Evolutionary conservation across 1,140 invertebrate genomes (phyloP).

Genomic region (Drosophila hydei): DNA sequence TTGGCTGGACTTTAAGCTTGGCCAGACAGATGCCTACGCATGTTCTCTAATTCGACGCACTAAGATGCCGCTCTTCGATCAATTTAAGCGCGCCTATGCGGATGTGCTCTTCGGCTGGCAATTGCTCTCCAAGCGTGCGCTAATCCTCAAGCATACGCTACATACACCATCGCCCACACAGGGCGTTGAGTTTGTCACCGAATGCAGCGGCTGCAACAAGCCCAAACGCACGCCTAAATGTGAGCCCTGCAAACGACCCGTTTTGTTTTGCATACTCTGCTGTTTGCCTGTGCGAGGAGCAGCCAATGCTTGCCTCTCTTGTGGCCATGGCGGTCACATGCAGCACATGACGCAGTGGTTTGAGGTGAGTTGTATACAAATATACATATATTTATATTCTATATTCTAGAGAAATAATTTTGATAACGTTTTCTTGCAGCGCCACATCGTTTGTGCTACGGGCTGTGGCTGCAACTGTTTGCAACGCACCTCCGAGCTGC

Average conservation of each 20-base stretch:
- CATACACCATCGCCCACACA: conserved; percentile 86
- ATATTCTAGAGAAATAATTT: not conserved
- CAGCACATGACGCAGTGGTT: conserved; percentile 93
- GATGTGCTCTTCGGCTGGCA: conserved; percentile 93
- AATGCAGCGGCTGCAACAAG: conserved; percentile 89
- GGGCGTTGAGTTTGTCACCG: conserved; percentile 90
- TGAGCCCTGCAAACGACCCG: conserved; percentile 88
- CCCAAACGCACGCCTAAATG: conserved; percentile 86
- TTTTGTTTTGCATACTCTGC: conserved; percentile 92
- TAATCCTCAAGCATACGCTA: conserved; percentile 91
- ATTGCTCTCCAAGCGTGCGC: conserved; percentile 91
- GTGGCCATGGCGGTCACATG: conserved; percentile 96
- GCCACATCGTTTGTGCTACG: conserved; percentile 86
- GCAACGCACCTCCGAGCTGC: conserved; percentile 84
- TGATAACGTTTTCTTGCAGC: conserved; percentile 35
- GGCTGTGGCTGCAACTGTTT: conserved; percentile 96
- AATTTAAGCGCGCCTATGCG: conserved; percentile 94
- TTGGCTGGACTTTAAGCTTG: conserved; percentile 65
- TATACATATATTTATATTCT: not conserved
- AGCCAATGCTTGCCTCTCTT: conserved; percentile 92
- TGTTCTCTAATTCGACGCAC: conserved; percentile 82
- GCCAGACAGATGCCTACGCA: conserved; percentile 59
- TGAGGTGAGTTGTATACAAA: conserved; percentile 85
- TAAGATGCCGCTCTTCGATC: conserved; percentile 90
- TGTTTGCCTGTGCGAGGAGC: conserved; percentile 93